Percentiles rank a stretch among this genome's conserved stretches.
phyloP scores from a whole-genome alignment of 2,113 vertebrate genomes.

The Triplophysa siluroides region DNA sequence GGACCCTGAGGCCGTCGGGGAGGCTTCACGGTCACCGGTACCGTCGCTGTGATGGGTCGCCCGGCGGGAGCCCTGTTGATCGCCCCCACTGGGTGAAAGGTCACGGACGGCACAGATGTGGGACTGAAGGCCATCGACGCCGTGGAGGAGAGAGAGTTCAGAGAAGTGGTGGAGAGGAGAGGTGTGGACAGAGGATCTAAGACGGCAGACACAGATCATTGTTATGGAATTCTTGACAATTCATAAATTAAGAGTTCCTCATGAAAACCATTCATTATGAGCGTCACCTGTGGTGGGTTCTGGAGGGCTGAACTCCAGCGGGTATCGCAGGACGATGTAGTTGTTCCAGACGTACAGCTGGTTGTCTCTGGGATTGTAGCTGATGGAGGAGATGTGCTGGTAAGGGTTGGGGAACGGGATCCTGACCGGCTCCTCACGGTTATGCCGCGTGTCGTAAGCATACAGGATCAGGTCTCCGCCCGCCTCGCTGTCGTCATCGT shows the following conservation, averaged over 20 bases:
- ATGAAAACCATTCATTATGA: conserved; percentile 45
- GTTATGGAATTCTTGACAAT: too few species aligned
- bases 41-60: conserved; percentile 80
- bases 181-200: conserved; percentile 58
- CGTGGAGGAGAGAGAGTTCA: conserved; percentile 70
- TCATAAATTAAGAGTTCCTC: too few species aligned
- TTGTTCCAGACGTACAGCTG: conserved; percentile 98
- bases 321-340: conserved; percentile 89
- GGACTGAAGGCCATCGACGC: conserved; percentile 69
- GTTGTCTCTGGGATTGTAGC: conserved; percentile 94
- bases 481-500: conserved; percentile 89
- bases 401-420: conserved; percentile 94
- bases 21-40: conserved; percentile 82
- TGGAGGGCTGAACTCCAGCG: conserved; percentile 84
- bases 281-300: conserved; percentile 82
- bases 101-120: conserved; percentile 80
- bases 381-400: conserved; percentile 92
- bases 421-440: conserved; percentile 80
- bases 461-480: conserved; percentile 88
- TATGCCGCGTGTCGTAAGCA: conserved; percentile 88
- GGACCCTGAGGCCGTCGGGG: conserved; percentile 76
- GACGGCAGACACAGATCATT: neutral
- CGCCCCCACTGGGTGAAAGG: conserved; percentile 85
- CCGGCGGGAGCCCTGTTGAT: conserved; percentile 86
- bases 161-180: conserved; percentile 70